Conservation (phyloP, 1,140 invertebrate genomes). For the Plectus sambesii region DNA sequence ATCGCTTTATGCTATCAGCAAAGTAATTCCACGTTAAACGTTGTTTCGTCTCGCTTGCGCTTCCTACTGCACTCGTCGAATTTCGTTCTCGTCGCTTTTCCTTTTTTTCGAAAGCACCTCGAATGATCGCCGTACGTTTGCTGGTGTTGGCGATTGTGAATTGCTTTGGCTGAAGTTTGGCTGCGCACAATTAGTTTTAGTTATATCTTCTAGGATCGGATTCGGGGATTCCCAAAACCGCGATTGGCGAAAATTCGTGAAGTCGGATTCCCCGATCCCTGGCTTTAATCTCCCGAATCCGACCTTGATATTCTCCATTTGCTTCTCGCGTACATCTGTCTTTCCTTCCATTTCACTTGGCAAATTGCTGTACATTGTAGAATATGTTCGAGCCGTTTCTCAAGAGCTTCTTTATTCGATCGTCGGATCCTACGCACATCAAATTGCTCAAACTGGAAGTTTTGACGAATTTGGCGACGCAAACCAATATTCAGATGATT, state of each 20-base stretch:
- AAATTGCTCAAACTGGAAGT: slow-evolving; percentile 96
- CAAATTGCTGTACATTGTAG: slow-evolving; percentile 52
- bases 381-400: slow-evolving; percentile 92
- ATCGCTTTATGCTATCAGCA: slow-evolving; percentile 53
- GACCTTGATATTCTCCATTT: slow-evolving; percentile 4
- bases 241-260: slow-evolving; percentile 15
- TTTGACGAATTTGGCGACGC: slow-evolving; percentile 85
- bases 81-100: slow-evolving; percentile 5
- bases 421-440: slow-evolving; percentile 86
- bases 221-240: too few relatives aligned
- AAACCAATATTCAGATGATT: slow-evolving; percentile 84
- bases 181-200: too few relatives aligned
- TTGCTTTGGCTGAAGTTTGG: too few relatives aligned
- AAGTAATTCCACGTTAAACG: slow-evolving; percentile 53
- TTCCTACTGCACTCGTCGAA: too few relatives aligned
- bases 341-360: slow-evolving; percentile 5
- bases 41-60: background rate
- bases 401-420: slow-evolving; percentile 94
- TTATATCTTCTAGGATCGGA: too few relatives aligned
- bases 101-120: slow-evolving; percentile 13
- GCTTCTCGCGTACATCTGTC: slow-evolving; percentile 8
- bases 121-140: slow-evolving; percentile 3
- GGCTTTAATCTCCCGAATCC: slow-evolving; percentile 14
- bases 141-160: slow-evolving; percentile 4
- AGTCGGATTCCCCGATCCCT: slow-evolving; percentile 17